These are phyloP conservation scores for Augochlora pura DNA, from an alignment of 1,140 invertebrate species.

Conservation along the genomic window DNA sequence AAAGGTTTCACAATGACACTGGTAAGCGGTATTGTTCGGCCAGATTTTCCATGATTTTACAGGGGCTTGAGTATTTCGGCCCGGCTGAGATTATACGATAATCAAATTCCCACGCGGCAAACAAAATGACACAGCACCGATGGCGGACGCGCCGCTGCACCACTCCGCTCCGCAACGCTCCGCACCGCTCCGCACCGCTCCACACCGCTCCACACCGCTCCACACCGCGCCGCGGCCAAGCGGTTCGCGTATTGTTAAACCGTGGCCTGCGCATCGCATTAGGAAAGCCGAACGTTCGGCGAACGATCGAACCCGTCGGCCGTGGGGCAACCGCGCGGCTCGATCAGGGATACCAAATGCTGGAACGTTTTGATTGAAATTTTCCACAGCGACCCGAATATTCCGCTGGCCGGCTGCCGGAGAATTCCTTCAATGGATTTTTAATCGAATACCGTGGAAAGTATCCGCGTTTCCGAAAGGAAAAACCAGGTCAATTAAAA, in stretches of 20 bases:
- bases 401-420: not conserved
- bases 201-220: no score
- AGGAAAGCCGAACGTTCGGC: slow-evolving; percentile 7
- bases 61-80: slow-evolving; percentile 11
- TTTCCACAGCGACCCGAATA: not conserved
- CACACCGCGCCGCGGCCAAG: not conserved
- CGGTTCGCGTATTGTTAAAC: slow-evolving; percentile 17
- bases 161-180: no score
- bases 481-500: slow-evolving; percentile 55
- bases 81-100: slow-evolving; percentile 56
- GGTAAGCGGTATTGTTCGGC: slow-evolving; percentile 50
- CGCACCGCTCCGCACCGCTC: no score
- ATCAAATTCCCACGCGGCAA: slow-evolving; percentile 57
- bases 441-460: slow-evolving; percentile 35
- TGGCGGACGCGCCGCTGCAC: no score
- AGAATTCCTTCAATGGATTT: slow-evolving; percentile 22
- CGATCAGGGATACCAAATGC: not conserved
- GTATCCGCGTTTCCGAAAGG: slow-evolving; percentile 37
- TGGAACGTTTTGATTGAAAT: slow-evolving; percentile 20
- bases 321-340: not conserved
- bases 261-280: slow-evolving; percentile 7
- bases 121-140: slow-evolving; percentile 44
- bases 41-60: slow-evolving; percentile 43
- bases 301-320: slow-evolving; percentile 4
- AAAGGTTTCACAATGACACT: slow-evolving; percentile 48